These are phyloP conservation scores for Carcharodon carcharias DNA, from an alignment of 2,797 vertebrate genomes.

Conservation along the genomic window DNA sequence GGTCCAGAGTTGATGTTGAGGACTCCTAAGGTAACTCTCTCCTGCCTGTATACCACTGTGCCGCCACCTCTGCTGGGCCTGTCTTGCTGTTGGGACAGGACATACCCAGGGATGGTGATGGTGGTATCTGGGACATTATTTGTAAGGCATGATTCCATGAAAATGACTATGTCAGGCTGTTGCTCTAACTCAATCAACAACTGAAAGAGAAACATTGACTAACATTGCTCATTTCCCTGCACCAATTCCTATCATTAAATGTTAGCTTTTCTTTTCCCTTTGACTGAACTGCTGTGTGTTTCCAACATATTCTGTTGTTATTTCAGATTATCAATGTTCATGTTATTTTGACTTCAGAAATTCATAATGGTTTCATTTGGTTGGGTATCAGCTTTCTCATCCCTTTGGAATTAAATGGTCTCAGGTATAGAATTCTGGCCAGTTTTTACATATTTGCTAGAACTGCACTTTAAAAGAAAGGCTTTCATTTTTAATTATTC, in stretches of 20 bases:
- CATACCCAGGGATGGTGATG: too few species aligned
- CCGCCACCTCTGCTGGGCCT: too few species aligned
- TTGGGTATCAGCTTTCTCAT: not conserved
- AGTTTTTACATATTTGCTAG: not conserved
- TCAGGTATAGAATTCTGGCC: not conserved
- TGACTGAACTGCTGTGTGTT: not conserved
- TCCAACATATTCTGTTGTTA: not conserved
- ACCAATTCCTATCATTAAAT: not conserved
- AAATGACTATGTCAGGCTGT: too few species aligned
- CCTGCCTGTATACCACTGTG: too few species aligned
- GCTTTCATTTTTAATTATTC: slow-evolving; percentile 20
- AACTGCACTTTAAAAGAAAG: not conserved
- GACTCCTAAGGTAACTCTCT: too few species aligned
- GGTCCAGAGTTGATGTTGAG: too few species aligned
- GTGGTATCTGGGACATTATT: too few species aligned
- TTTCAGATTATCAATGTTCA: not conserved
- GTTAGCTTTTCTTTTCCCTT: not conserved
- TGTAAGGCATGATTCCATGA: too few species aligned
- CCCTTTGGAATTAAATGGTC: not conserved
- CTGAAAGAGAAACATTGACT: not conserved
- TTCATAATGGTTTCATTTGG: not conserved
- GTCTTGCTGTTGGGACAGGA: too few species aligned
- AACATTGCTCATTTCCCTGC: not conserved
- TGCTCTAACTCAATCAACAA: not conserved
- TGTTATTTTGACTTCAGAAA: not conserved